Evolutionary conservation across 2,113 vertebrate species (phyloP).

Genomic region (Brienomyrus longianalis): DNA sequence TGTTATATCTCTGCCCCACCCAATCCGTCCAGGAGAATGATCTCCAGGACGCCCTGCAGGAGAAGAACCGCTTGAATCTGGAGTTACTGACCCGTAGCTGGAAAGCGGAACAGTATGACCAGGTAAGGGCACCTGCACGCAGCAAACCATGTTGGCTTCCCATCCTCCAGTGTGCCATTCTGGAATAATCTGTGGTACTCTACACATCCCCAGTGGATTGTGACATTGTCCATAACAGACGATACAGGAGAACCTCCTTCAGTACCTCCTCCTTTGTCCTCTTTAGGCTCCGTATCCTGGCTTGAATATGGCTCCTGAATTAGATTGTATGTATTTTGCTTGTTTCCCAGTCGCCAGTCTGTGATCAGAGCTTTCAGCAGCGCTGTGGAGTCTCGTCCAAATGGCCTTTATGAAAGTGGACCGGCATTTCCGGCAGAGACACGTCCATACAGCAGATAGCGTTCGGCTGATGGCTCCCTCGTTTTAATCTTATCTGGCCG

Average conservation of each 20-base stretch:
- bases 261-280: not conserved
- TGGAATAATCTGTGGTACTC: not conserved
- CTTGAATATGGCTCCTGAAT: conserved; percentile 16
- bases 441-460: not conserved
- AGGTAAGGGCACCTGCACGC: conserved; percentile 60
- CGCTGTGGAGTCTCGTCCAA: not conserved
- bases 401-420: not conserved
- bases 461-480: conserved; percentile 16
- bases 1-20: not conserved
- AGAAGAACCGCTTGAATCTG: conserved; percentile 60
- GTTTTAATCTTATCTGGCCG: conserved; percentile 22
- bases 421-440: not conserved
- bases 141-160: not conserved
- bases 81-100: conserved; percentile 59
- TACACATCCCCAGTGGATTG: not conserved
- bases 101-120: conserved; percentile 59
- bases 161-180: not conserved
- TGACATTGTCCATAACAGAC: not conserved
- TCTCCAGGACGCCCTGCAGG: conserved; percentile 67
- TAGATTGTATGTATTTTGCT: not conserved
- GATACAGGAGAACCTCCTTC: not conserved
- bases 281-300: conserved; percentile 16
- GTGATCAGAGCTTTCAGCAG: not conserved
- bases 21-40: conserved; percentile 65
- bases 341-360: not conserved